A percentile compares a stretch with the other conserved stretches of the same genome.
These are phyloP conservation scores for Spisula solida DNA, from an alignment of 2,888 invertebrate genomes.

Conservation along the genomic window DNA sequence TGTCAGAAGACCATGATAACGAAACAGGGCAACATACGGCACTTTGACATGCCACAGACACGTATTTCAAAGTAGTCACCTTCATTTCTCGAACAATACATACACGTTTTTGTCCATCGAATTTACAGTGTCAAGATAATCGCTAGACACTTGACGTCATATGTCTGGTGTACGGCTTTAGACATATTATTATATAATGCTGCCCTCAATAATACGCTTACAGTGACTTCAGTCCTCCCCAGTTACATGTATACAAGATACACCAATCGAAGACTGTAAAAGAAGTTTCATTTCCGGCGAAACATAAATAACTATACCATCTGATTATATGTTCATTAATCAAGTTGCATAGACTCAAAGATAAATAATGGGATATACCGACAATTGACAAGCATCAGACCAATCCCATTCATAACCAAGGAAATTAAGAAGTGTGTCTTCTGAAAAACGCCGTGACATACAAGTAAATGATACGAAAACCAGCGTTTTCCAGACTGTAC, in stretches of 20 bases:
- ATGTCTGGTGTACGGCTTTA: too few species aligned
- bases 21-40: too few species aligned
- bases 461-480: background rate
- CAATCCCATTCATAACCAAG: background rate
- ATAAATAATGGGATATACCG: background rate
- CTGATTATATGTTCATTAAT: slow-evolving; percentile 11
- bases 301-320: background rate
- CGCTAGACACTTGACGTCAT: too few species aligned
- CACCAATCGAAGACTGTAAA: background rate
- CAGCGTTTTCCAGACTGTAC: background rate
- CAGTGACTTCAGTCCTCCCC: too few species aligned
- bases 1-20: too few species aligned
- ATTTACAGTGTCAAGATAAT: too few species aligned
- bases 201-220: too few species aligned
- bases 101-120: too few species aligned
- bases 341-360: background rate
- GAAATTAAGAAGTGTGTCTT: background rate
- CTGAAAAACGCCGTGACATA: background rate
- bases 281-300: background rate
- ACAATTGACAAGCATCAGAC: slow-evolving; percentile 8
- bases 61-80: too few species aligned
- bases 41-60: too few species aligned
- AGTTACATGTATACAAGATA: background rate
- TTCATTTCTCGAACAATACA: too few species aligned
- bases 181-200: too few species aligned